Evolutionary conservation across 1,140 invertebrate genomes (phyloP), one percentile per base, ranked within the genome.

Genomic region (Temnothorax nylanderi): DNA sequence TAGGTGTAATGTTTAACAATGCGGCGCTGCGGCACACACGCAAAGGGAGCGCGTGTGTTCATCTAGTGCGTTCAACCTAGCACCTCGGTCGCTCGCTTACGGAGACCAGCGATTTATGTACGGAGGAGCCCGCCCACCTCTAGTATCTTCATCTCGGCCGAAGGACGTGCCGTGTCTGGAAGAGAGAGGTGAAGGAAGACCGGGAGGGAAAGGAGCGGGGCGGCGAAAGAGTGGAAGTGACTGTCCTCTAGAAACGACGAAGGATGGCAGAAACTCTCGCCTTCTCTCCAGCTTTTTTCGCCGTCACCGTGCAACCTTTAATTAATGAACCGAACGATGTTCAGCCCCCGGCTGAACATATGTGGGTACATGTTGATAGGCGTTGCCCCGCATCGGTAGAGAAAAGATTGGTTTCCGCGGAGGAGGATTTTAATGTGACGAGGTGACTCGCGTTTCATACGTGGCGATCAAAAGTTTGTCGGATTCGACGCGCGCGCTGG

Each of bases 131-230:
- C 93, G 93, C 94, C 94, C 88, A 90, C 91, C 89, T 64, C 93
- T 93, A 92, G 93, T 94, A 94, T 94, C 93, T 94, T 94, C 93
- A 94, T 94, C 93, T 94, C 87, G 84, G 75, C 84, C 90, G 78
- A 75, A 86, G 89, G 89, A 89, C 91, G 86, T 89, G 88, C 74
- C 89, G 77, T 58, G 88, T 58, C 49, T 75, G 84, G 47, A 80
- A 60, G 64, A 86, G 87, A 85, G 87, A 91, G 84, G 84, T 81
- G 76, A 54, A 47, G 71, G 69, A 56, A 76, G 51, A 56, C 49
- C 26, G 65, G 21, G 54, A 60, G 58, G 16, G 18, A 81, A 82
- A n/a, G 56, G 32, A 81, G 26, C 60, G 69, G 67, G 77, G 72
- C 85, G 62, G 87, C 49, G 65, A 88, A 62, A 37, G 65, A 74